phyloP scores from a whole-genome alignment of 1,140 invertebrate species.

The Aleiodes sp. region DNA sequence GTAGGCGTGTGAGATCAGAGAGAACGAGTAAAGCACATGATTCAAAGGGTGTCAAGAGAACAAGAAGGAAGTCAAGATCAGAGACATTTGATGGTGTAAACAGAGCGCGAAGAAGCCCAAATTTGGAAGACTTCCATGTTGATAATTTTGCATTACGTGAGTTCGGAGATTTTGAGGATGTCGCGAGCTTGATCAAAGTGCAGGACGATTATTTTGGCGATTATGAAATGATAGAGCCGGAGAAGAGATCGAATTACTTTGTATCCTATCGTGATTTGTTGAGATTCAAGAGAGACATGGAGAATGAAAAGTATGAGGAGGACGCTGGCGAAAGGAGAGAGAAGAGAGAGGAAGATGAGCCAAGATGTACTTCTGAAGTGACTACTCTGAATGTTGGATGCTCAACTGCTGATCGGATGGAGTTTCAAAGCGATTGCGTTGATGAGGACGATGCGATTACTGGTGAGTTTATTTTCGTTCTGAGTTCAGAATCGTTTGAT shows the following conservation, averaged over 20 bases:
- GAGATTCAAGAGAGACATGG: constrained; percentile 47
- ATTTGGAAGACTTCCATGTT: constrained; percentile 51
- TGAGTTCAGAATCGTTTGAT: no score
- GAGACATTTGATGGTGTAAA: constrained; percentile 23
- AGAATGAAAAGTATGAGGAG: constrained; percentile 52
- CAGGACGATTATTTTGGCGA: constrained; percentile 58
- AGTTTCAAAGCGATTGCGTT: constrained; percentile 75
- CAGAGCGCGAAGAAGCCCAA: constrained; percentile 32
- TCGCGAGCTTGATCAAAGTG: constrained; percentile 45
- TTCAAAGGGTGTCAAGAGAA: constrained; percentile 10
- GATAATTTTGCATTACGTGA: constrained; percentile 47
- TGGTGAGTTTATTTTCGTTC: constrained; percentile 50
- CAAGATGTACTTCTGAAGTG: constrained; percentile 61
- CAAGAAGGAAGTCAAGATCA: constrained; percentile 12
- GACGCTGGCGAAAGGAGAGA: constrained; percentile 60
- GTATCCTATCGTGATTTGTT: constrained; percentile 50
- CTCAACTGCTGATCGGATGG: constrained; percentile 75
- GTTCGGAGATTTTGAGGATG: constrained; percentile 50
- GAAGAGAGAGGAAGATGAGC: constrained; percentile 49
- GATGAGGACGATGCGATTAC: constrained; percentile 66
- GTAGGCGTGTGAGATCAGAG: constrained; percentile 48
- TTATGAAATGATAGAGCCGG: constrained; percentile 48
- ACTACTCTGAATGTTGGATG: constrained; percentile 75
- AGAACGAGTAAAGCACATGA: constrained; percentile 31
- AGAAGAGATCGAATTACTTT: constrained; percentile 45